These are phyloP conservation scores for Scrobipalpa costella DNA, from an alignment of 2,888 invertebrate genomes.

Conservation along the genomic window DNA sequence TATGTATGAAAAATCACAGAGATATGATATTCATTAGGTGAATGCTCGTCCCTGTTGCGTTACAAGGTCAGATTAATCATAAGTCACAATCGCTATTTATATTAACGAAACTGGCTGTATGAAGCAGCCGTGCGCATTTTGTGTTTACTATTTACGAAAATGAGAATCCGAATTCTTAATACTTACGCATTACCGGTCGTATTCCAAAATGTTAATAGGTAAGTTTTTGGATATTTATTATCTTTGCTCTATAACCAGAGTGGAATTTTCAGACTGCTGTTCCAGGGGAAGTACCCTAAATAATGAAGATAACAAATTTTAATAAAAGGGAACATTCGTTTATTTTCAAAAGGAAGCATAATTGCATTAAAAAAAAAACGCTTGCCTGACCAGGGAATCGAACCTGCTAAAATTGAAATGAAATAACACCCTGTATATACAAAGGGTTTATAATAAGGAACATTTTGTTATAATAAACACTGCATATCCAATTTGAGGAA, in stretches of 20 bases:
- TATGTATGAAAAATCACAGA: neutral
- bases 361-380: too few species aligned
- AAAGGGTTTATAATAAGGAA: too few species aligned
- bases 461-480: too few species aligned
- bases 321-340: neutral
- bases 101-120: neutral
- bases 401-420: too few species aligned
- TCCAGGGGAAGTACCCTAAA: too few species aligned
- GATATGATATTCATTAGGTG: slow-evolving; percentile 4
- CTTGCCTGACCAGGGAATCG: too few species aligned
- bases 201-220: slow-evolving; percentile 7
- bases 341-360: too few species aligned
- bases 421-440: too few species aligned
- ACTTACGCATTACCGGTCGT: neutral
- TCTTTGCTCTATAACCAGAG: neutral
- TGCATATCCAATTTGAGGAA: too few species aligned
- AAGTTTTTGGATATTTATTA: neutral
- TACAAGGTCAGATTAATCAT: slow-evolving; percentile 41
- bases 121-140: neutral
- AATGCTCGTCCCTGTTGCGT: neutral
- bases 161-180: neutral
- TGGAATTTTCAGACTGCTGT: too few species aligned
- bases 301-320: too few species aligned
- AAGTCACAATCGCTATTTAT: slow-evolving; percentile 9
- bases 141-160: neutral